A percentile compares a stretch with the other conserved stretches of the same genome.
phyloP scores from a whole-genome alignment of 2,888 invertebrate species.

The Troides oblongomaculatus region DNA sequence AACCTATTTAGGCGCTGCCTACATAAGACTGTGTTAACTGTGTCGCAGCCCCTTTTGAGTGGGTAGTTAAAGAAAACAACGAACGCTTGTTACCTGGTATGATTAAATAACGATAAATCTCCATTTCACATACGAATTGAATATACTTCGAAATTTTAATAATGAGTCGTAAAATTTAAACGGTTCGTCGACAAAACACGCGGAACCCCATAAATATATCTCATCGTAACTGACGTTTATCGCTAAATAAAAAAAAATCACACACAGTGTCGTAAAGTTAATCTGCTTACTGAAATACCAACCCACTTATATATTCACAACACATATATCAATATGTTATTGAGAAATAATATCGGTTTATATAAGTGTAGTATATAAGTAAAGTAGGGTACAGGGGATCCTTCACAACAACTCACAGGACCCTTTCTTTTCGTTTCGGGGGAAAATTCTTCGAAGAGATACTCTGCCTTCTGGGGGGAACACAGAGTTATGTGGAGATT shows the following conservation, averaged over 20 bases:
- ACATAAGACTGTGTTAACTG: no score
- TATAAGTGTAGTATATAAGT: no score
- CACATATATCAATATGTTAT: background rate
- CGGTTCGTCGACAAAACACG: background rate
- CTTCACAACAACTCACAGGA: no score
- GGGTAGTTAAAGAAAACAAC: no score
- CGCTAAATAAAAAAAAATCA: slow-evolving; percentile 5
- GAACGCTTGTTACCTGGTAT: background rate
- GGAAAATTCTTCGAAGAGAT: no score
- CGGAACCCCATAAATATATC: slow-evolving; percentile 13
- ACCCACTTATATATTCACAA: slow-evolving; percentile 21
- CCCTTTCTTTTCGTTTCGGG: no score
- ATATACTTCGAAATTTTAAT: background rate
- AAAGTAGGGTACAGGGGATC: no score
- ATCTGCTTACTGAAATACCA: background rate
- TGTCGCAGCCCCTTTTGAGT: no score
- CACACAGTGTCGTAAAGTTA: slow-evolving; percentile 12
- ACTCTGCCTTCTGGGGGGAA: no score
- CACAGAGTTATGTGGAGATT: no score
- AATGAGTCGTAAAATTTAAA: background rate
- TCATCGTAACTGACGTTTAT: slow-evolving; percentile 7
- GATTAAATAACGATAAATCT: background rate
- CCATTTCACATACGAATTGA: background rate
- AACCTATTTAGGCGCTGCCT: no score
- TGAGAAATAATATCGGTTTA: no score